A percentile compares a stretch with the other conserved stretches of the same genome.
These are phyloP conservation scores for Drosophila stalkeri DNA, from an alignment of 2,888 invertebrate genomes.

Conservation along the genomic window DNA sequence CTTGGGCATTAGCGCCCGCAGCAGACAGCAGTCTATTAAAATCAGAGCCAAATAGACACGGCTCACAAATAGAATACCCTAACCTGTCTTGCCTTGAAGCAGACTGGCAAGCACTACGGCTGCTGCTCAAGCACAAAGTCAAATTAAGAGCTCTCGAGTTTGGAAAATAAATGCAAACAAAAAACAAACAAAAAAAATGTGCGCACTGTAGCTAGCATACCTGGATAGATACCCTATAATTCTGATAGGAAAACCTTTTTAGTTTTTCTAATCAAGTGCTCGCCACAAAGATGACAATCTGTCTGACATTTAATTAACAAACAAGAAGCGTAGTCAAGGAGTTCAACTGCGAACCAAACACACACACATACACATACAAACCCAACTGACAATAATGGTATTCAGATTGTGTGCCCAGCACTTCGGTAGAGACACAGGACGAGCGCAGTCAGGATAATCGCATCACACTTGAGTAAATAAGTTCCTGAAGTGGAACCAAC, in stretches of 20 bases:
- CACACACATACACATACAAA: constrained; percentile 5
- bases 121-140: constrained; percentile 5
- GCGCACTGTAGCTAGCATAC: neutral
- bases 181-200: too few relatives aligned
- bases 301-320: constrained; percentile 68
- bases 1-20: constrained; percentile 21
- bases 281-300: constrained; percentile 55
- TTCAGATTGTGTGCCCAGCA: constrained; percentile 28
- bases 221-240: constrained; percentile 1
- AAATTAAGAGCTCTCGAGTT: constrained; percentile 15
- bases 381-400: constrained; percentile 17
- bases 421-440: constrained; percentile 58
- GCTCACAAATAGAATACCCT: constrained; percentile 24
- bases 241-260: neutral
- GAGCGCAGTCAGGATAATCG: constrained; percentile 76
- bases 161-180: neutral
- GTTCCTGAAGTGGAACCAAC: constrained; percentile 73
- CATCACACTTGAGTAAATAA: constrained; percentile 81
- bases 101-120: neutral
- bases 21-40: constrained; percentile 47
- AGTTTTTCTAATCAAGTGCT: constrained; percentile 48
- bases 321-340: constrained; percentile 26
- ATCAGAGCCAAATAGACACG: constrained; percentile 19
- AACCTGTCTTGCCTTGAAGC: neutral
- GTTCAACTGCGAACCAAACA: constrained; percentile 12